phyloP scores from a whole-genome alignment of 2,888 invertebrate species.

The Deilephila porcellus region DNA sequence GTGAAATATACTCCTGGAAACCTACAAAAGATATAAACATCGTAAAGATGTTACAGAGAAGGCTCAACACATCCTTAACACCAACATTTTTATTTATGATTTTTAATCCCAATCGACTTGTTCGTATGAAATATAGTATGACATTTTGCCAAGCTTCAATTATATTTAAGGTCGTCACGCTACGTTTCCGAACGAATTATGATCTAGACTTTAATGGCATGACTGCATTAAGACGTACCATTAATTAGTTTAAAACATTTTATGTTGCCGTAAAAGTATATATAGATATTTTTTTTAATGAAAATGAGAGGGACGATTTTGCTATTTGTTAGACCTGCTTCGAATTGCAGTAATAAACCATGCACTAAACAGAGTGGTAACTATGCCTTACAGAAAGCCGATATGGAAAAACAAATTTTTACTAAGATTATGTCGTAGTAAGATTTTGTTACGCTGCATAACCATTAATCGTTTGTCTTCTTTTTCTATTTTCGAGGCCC shows the following conservation, averaged over 20 bases:
- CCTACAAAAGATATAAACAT: not conserved
- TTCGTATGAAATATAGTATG: slow-evolving; percentile 52
- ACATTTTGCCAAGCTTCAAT: slow-evolving; percentile 52
- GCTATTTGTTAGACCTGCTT: too few species aligned
- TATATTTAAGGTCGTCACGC: slow-evolving; percentile 53
- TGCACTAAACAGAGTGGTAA: too few species aligned
- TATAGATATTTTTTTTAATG: too few species aligned
- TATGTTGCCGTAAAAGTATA: not conserved
- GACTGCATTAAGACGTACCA: slow-evolving; percentile 20
- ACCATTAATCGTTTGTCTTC: too few species aligned
- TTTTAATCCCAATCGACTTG: slow-evolving; percentile 44
- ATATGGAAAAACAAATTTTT: too few species aligned
- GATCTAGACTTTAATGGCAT: slow-evolving; percentile 39
- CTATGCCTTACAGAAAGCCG: too few species aligned
- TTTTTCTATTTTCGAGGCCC: too few species aligned
- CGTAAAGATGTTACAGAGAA: not conserved
- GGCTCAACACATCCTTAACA: slow-evolving; percentile 21
- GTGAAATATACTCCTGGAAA: not conserved
- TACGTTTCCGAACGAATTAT: slow-evolving; percentile 39
- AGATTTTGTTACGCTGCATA: too few species aligned
- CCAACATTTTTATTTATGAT: slow-evolving; percentile 31
- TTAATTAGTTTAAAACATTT: slow-evolving; percentile 21
- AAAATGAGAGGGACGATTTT: too few species aligned
- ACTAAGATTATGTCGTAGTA: too few species aligned
- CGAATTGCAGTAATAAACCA: too few species aligned